Conservation (phyloP, 2,797 vertebrate species). For the Gallinago stenura region DNA sequence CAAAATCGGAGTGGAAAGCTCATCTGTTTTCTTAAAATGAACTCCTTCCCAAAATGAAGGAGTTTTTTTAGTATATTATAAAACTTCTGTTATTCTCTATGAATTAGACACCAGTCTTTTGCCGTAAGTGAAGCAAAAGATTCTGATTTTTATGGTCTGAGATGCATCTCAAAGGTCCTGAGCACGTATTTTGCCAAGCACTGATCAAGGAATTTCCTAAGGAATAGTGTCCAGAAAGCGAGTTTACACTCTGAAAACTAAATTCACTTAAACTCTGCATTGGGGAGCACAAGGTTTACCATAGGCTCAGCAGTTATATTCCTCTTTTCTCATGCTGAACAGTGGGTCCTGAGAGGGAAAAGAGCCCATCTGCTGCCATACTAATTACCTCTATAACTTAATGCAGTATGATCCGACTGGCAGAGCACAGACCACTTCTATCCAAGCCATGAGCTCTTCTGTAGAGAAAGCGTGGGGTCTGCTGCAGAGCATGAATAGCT, state of each 20-base stretch:
- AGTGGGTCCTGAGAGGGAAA: background rate
- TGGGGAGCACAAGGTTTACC: background rate
- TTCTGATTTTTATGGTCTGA: background rate
- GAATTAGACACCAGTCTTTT: background rate
- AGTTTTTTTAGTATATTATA: background rate
- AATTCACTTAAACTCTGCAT: background rate
- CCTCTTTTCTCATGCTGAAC: background rate
- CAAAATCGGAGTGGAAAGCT: background rate
- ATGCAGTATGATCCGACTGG: background rate
- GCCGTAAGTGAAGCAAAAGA: background rate
- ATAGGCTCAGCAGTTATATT: background rate
- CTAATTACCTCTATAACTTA: background rate
- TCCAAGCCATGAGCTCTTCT: background rate
- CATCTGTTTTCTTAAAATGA: background rate
- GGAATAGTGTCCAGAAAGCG: background rate
- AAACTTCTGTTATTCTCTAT: background rate
- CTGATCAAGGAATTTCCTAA: background rate
- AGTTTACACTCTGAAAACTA: background rate
- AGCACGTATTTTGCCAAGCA: background rate
- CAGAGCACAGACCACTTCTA: background rate
- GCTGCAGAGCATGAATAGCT: background rate
- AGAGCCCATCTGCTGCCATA: background rate
- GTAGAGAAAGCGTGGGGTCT: background rate
- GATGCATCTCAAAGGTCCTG: background rate
- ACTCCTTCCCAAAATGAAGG: background rate